A percentile compares a stretch with the other conserved stretches of the same genome.
Conservation (phyloP, 1,140 invertebrate genomes). For the Varroa destructor region DNA sequence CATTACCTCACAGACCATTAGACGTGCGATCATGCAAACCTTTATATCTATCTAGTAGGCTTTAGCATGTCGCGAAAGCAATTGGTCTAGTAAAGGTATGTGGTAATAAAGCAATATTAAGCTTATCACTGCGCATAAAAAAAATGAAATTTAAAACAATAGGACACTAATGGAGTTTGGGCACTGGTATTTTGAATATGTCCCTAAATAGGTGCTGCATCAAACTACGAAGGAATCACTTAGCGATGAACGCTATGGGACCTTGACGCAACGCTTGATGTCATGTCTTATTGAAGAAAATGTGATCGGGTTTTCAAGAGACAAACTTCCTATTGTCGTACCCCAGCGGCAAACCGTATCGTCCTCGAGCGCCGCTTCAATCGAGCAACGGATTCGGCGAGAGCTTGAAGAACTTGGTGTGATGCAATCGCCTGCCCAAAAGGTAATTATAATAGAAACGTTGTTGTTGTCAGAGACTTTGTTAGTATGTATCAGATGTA, state of each 20-base stretch:
- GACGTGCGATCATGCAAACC: too few species aligned
- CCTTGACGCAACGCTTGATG: conserved; percentile 73
- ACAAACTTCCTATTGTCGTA: background rate
- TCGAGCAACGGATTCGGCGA: conserved; percentile 65
- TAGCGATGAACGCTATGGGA: conserved; percentile 48
- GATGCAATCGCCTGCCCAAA: conserved; percentile 14
- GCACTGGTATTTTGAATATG: too few species aligned
- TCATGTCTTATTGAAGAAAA: conserved; percentile 81
- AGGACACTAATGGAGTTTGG: too few species aligned
- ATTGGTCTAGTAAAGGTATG: too few species aligned
- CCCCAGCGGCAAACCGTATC: background rate
- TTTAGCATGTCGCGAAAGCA: too few species aligned
- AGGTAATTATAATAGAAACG: background rate
- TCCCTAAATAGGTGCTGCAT: background rate
- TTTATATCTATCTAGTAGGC: too few species aligned
- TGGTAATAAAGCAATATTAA: too few species aligned
- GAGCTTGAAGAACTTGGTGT: conserved; percentile 70
- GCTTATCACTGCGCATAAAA: too few species aligned
- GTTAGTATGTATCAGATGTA: too few species aligned
- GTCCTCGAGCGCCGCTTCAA: conserved; percentile 39
- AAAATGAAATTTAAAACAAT: too few species aligned
- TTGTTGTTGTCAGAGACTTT: too few species aligned
- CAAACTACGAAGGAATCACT: conserved; percentile 14
- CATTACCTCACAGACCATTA: too few species aligned
- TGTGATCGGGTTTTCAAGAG: conserved; percentile 45